These are phyloP conservation scores for Vimba vimba DNA, from an alignment of 2,113 vertebrate genomes.

Conservation along the genomic window DNA sequence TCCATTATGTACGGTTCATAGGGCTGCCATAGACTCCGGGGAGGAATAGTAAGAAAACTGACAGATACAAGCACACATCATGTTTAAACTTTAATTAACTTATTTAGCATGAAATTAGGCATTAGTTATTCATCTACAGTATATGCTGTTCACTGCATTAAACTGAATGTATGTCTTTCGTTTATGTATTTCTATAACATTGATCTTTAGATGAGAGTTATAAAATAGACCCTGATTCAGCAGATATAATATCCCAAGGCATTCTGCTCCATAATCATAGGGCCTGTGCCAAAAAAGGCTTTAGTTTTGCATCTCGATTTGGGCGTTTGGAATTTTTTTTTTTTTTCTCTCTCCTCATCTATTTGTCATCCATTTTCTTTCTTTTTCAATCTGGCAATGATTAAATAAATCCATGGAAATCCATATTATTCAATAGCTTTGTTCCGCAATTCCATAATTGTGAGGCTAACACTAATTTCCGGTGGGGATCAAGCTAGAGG, in stretches of 20 bases:
- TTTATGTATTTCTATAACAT: neutral
- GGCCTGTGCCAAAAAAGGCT: neutral
- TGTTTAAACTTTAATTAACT: too few species aligned
- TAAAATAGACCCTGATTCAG: neutral
- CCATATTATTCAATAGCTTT: constrained; percentile 27
- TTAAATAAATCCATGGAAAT: constrained; percentile 26
- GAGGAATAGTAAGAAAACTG: neutral
- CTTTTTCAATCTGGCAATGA: constrained; percentile 1
- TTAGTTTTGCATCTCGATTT: neutral
- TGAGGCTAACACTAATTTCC: constrained; percentile 8
- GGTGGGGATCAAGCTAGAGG: neutral
- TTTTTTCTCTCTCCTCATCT: neutral
- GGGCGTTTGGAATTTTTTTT: neutral
- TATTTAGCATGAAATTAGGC: too few species aligned
- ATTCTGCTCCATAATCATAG: neutral
- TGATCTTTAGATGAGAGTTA: neutral
- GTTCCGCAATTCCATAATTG: constrained; percentile 19
- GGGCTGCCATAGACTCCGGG: neutral
- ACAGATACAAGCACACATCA: neutral
- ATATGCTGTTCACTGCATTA: too few species aligned
- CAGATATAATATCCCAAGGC: constrained; percentile 5
- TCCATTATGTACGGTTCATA: neutral
- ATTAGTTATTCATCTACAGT: too few species aligned
- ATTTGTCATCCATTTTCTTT: neutral
- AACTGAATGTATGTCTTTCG: too few species aligned